These are phyloP conservation scores for Sarcophaga caerulescens DNA, from an alignment of 2,888 invertebrate genomes.

Conservation along the genomic window DNA sequence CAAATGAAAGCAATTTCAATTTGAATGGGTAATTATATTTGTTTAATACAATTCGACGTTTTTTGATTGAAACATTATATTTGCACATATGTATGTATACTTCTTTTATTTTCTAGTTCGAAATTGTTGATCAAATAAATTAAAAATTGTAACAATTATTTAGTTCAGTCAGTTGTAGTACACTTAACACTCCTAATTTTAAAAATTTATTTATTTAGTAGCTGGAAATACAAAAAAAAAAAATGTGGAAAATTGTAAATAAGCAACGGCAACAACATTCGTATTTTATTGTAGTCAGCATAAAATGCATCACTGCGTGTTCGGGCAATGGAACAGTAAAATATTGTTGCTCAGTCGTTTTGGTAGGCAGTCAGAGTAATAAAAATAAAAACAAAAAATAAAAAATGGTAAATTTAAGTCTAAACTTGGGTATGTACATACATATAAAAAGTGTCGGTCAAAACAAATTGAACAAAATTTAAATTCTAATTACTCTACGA, in stretches of 20 bases:
- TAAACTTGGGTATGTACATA: conserved; percentile 25
- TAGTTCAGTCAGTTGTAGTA: conserved; percentile 23
- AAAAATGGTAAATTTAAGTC: conserved; percentile 54
- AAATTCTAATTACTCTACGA: no score
- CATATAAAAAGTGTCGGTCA: not conserved
- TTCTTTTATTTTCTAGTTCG: not conserved
- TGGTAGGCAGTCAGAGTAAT: not conserved
- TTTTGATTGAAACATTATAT: no score
- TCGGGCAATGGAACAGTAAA: conserved; percentile 44
- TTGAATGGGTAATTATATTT: no score
- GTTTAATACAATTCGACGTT: no score
- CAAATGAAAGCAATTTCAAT: no score
- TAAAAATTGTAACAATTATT: conserved; percentile 4
- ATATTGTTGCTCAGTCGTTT: not conserved
- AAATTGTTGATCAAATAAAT: not conserved
- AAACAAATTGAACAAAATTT: not conserved
- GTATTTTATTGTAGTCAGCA: conserved; percentile 24
- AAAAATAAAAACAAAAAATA: not conserved
- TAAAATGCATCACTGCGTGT: conserved; percentile 70
- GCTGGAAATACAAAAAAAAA: conserved; percentile 10
- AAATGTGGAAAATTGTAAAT: not conserved
- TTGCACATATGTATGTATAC: no score
- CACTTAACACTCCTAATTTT: conserved; percentile 23
- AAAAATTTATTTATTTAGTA: conserved; percentile 22
- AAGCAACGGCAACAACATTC: not conserved